phyloP scores from a whole-genome alignment of 2,113 vertebrate genomes.

The Oreochromis niloticus region DNA sequence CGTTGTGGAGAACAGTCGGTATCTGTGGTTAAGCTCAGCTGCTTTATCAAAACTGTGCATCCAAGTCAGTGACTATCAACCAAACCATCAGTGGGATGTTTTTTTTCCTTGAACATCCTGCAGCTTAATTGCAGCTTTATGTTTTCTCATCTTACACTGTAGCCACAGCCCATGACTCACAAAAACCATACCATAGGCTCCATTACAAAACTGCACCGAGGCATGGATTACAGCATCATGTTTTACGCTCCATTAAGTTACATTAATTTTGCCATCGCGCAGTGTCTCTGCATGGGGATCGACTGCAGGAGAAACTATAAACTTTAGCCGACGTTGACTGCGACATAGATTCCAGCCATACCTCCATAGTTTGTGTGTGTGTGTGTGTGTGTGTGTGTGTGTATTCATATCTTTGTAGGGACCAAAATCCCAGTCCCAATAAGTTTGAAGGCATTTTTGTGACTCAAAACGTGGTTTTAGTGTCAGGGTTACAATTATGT shows the following conservation, averaged over 20 bases:
- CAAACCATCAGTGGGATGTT: background rate
- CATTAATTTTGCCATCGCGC: background rate
- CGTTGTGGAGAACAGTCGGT: background rate
- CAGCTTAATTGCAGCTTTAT: background rate
- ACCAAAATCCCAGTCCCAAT: background rate
- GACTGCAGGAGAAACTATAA: background rate
- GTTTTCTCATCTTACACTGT: background rate
- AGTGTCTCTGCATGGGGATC: background rate
- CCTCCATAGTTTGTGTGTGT: background rate
- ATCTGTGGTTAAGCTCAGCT: background rate
- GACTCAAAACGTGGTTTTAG: background rate
- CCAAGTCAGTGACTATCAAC: background rate
- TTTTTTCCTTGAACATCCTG: background rate
- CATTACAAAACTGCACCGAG: background rate
- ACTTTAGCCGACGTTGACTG: background rate
- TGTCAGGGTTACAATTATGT: background rate
- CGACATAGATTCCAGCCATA: background rate
- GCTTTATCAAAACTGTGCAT: background rate
- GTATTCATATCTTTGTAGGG: background rate
- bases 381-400: background rate
- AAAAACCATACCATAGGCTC: background rate
- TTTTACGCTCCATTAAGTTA: slow-evolving; percentile 4
- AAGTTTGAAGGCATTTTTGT: background rate
- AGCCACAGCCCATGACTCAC: background rate
- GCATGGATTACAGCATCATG: background rate